Percentiles rank a stretch among this genome's conserved stretches.
phyloP scores from a whole-genome alignment of 2,797 vertebrate genomes.

The Poecilia picta region DNA sequence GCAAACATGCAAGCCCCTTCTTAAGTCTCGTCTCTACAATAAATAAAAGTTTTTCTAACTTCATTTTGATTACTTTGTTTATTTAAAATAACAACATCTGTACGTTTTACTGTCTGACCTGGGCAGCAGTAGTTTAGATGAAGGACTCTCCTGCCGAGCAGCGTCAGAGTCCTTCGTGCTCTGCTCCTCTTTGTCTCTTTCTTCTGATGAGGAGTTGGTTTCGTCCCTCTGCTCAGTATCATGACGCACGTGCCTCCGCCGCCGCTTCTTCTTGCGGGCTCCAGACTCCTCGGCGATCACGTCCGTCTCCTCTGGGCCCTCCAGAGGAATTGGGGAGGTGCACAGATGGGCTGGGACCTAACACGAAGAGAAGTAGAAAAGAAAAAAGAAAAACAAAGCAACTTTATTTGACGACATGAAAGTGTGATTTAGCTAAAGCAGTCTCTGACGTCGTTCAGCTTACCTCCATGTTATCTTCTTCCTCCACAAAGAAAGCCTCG shows the following conservation, averaged over 20 bases:
- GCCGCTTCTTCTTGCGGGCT: constrained; percentile 76
- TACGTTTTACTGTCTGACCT: constrained; percentile 68
- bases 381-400: not conserved
- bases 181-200: constrained; percentile 59
- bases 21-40: not conserved
- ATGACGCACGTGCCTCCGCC: constrained; percentile 80
- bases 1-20: not conserved
- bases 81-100: not conserved
- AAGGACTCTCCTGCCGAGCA: constrained; percentile 50
- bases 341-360: constrained; percentile 82
- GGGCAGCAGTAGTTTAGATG: constrained; percentile 51
- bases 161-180: constrained; percentile 68
- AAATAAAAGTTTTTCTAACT: not conserved
- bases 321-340: constrained; percentile 85
- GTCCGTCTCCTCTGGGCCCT: constrained; percentile 51
- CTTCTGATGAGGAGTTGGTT: constrained; percentile 78
- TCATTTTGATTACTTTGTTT: not conserved
- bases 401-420: not conserved
- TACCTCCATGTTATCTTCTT: constrained; percentile 82
- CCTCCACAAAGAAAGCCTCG: constrained; percentile 94
- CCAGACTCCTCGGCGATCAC: constrained; percentile 48
- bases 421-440: not conserved
- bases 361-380: constrained; percentile 43
- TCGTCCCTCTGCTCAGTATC: constrained; percentile 76
- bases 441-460: not conserved